Percentiles rank a stretch among this genome's conserved stretches.
Conservation (phyloP, 92 coral and sea anemone species). For the Epizoanthus scotinus region DNA sequence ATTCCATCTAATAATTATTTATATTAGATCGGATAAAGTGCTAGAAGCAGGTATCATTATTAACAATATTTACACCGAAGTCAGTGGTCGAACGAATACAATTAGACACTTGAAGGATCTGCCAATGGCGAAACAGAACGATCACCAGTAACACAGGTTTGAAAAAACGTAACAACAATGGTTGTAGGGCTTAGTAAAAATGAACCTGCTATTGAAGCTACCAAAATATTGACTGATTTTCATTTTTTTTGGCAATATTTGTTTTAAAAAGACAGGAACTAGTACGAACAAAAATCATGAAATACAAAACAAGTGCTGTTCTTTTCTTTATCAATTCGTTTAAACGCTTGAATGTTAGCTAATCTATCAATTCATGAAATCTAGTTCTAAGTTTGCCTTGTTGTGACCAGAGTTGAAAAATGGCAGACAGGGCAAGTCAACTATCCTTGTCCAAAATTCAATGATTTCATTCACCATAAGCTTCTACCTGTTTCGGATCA, state of each 20-base stretch:
- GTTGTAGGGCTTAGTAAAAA: neutral
- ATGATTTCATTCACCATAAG: conserved; percentile 29
- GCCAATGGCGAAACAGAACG: neutral
- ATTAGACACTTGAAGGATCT: conserved; percentile 10
- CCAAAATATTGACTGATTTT: neutral
- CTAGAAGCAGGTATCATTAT: too few species aligned
- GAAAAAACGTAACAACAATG: too few species aligned
- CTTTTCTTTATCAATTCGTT: neutral
- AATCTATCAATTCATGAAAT: neutral
- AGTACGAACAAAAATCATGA: neutral
- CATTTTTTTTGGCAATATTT: neutral
- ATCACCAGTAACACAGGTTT: neutral
- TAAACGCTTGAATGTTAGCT: neutral
- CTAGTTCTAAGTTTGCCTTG: neutral
- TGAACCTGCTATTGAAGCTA: conserved; percentile 18
- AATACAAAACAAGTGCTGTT: neutral
- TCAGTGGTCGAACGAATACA: conserved; percentile 1
- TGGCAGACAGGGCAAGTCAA: neutral
- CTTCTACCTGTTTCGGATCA: conserved; percentile 25
- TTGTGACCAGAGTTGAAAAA: neutral
- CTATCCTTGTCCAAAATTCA: conserved; percentile 7
- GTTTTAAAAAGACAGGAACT: neutral
- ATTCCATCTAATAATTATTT: too few species aligned
- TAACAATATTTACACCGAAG: too few species aligned
- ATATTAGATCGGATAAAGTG: too few species aligned